Conservation (phyloP, 2,888 invertebrate species). For the Perdita meconis region DNA sequence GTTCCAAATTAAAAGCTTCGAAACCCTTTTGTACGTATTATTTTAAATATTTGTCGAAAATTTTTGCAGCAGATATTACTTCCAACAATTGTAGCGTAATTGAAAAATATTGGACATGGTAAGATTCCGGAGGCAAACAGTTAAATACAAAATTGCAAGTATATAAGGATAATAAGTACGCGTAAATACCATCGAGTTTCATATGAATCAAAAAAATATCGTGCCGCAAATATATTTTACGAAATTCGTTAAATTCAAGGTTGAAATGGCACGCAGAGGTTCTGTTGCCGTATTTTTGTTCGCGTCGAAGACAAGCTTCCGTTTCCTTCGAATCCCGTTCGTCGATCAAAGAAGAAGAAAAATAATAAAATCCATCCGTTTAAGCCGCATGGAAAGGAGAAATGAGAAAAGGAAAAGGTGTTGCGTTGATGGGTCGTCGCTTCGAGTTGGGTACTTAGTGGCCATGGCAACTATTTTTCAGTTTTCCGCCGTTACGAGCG, state of each 20-base stretch:
- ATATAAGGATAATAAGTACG: constrained; percentile 11
- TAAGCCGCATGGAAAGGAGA: constrained; percentile 20
- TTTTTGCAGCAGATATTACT: background rate
- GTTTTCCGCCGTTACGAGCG: constrained; percentile 50
- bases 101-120: constrained; percentile 9
- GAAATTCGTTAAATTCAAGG: constrained; percentile 22
- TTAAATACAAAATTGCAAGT: background rate
- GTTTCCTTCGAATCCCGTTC: constrained; percentile 49
- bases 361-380: constrained; percentile 66
- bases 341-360: background rate
- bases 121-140: background rate
- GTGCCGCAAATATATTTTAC: background rate
- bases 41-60: constrained; percentile 9
- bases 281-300: constrained; percentile 12
- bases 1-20: background rate
- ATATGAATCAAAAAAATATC: background rate
- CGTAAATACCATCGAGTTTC: constrained; percentile 13
- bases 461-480: constrained; percentile 74
- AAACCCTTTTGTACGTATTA: background rate
- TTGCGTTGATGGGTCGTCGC: constrained; percentile 49
- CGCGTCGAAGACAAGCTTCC: constrained; percentile 14
- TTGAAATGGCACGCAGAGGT: background rate
- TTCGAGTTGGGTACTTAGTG: constrained; percentile 71
- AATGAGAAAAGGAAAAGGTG: background rate
- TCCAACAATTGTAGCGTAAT: background rate